Conservation (phyloP, 2,888 invertebrate species). For the Dryocosmus kuriphilus region DNA sequence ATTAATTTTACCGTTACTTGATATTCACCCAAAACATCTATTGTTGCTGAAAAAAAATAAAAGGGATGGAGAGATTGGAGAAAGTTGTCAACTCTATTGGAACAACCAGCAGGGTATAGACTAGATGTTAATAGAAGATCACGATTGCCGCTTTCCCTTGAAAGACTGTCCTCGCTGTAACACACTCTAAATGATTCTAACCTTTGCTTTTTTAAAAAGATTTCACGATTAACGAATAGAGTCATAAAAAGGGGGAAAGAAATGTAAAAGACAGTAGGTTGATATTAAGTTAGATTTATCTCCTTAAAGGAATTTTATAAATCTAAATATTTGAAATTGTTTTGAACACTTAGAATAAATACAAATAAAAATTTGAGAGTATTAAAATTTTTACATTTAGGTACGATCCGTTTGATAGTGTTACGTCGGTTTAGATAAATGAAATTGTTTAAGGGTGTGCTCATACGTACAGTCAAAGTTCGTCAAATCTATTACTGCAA, state of each 20-base stretch:
- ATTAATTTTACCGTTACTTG: background rate
- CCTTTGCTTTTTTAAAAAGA: background rate
- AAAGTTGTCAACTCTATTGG: slow-evolving; percentile 23
- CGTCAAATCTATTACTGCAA: too few relatives aligned
- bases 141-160: slow-evolving; percentile 53
- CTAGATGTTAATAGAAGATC: slow-evolving; percentile 41
- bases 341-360: too few relatives aligned
- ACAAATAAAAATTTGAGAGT: too few relatives aligned
- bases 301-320: background rate
- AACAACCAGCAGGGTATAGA: slow-evolving; percentile 26
- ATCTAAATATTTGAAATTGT: background rate
- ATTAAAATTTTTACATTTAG: too few relatives aligned
- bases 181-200: slow-evolving; percentile 23
- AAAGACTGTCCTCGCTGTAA: slow-evolving; percentile 13
- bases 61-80: background rate
- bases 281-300: background rate
- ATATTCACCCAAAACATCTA: slow-evolving; percentile 10
- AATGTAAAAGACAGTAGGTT: background rate
- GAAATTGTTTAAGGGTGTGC: slow-evolving; percentile 47
- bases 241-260: background rate
- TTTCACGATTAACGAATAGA: background rate
- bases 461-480: too few relatives aligned
- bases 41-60: slow-evolving; percentile 11
- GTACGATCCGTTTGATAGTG: too few relatives aligned
- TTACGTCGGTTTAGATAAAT: slow-evolving; percentile 26